Percentiles rank a stretch among this genome's conserved stretches.
Conservation (phyloP, 2,888 invertebrate genomes). For the Drosophila tanythrix region DNA sequence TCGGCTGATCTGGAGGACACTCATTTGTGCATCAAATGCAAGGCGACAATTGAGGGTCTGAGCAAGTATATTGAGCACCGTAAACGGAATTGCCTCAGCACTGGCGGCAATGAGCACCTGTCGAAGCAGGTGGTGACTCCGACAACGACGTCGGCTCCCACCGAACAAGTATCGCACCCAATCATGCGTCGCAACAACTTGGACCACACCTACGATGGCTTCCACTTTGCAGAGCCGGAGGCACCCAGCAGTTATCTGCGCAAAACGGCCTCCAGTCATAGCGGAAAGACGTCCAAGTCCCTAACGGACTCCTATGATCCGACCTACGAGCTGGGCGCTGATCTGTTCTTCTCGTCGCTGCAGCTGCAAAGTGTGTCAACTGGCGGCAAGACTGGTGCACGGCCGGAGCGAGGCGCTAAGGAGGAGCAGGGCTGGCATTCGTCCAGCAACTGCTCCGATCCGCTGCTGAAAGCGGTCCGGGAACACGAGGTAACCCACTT, state of each 20-base stretch:
- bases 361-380: conserved; percentile 89
- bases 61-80: conserved; percentile 94
- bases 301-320: conserved; percentile 84
- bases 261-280: conserved; percentile 73
- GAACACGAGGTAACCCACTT: conserved; percentile 86
- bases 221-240: conserved; percentile 77
- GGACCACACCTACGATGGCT: conserved; percentile 80
- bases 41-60: conserved; percentile 92
- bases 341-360: conserved; percentile 94
- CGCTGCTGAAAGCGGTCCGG: conserved; percentile 88
- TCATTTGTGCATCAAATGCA: conserved; percentile 95
- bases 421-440: conserved; percentile 57
- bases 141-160: neutral
- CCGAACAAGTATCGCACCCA: conserved; percentile 83
- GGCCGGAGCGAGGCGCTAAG: conserved; percentile 52
- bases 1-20: conserved; percentile 90
- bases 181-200: conserved; percentile 71
- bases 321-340: conserved; percentile 89
- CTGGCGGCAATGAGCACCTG: conserved; percentile 3
- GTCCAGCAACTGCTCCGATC: conserved; percentile 76
- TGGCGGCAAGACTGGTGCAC: conserved; percentile 84
- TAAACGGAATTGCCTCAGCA: conserved; percentile 88
- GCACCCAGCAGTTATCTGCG: conserved; percentile 66
- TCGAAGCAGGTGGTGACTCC: conserved; percentile 10
- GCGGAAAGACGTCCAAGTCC: conserved; percentile 80